Evolutionary conservation across 92 coral and sea anemone genomes (phyloP).

Genomic region (Porites lobata): DNA sequence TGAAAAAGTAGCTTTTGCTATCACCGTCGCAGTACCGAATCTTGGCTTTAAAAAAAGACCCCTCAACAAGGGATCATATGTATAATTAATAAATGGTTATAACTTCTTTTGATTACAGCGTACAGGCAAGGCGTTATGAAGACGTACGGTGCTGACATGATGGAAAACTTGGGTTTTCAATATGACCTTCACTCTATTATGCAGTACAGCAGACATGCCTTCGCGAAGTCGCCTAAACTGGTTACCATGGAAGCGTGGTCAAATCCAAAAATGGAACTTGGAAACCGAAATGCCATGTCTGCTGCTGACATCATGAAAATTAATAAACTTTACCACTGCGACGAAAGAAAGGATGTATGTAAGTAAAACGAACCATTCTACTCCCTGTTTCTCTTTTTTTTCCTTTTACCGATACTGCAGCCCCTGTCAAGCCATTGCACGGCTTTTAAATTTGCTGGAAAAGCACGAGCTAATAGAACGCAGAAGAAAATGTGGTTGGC

Average conservation of each 20-base stretch:
- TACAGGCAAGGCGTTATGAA: background rate
- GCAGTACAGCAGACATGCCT: background rate
- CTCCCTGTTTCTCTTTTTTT: too few relatives aligned
- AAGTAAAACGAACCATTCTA: background rate
- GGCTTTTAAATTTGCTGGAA: too few relatives aligned
- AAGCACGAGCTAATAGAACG: too few relatives aligned
- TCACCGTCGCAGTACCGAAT: too few relatives aligned
- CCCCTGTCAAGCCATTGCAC: too few relatives aligned
- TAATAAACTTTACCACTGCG: background rate
- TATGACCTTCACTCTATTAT: slow-evolving; percentile 21
- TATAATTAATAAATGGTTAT: too few relatives aligned
- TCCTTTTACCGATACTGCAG: too few relatives aligned
- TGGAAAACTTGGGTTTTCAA: slow-evolving; percentile 12
- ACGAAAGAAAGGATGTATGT: background rate
- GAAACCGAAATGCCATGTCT: slow-evolving; percentile 19
- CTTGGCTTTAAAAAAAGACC: too few relatives aligned
- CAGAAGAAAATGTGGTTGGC: too few relatives aligned
- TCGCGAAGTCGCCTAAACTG: background rate
- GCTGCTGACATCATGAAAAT: slow-evolving; percentile 9
- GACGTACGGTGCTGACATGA: background rate
- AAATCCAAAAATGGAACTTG: slow-evolving; percentile 28
- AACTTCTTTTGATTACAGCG: background rate
- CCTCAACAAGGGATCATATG: too few relatives aligned
- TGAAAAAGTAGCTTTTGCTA: too few relatives aligned
- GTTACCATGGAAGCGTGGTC: slow-evolving; percentile 26